Evolutionary conservation across 1,140 invertebrate genomes (phyloP).

Genomic region (Wiebesia pumilae): DNA sequence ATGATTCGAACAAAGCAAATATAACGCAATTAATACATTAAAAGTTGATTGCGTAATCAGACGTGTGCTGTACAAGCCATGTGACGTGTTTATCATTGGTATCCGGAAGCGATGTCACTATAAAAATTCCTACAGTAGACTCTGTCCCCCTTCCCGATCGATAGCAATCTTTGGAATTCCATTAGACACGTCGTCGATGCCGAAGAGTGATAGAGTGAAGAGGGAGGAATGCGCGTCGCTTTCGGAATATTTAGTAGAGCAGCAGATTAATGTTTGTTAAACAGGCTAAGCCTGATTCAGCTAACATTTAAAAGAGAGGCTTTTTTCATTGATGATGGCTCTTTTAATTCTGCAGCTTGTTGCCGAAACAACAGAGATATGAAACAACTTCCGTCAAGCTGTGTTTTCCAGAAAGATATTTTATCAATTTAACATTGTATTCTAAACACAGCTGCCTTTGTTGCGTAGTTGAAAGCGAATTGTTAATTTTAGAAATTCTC

Average conservation of each 20-base stretch:
- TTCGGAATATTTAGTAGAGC: neutral
- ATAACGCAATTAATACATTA: neutral
- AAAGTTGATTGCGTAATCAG: conserved; percentile 10
- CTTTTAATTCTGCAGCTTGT: neutral
- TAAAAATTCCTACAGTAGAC: neutral
- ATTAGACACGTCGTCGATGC: neutral
- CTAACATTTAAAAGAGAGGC: neutral
- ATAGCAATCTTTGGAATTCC: neutral
- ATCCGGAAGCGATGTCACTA: conserved; percentile 29
- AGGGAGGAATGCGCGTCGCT: neutral
- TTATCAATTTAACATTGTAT: conserved; percentile 42
- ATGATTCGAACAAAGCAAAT: neutral
- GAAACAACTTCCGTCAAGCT: conserved; percentile 20
- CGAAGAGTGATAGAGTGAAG: neutral
- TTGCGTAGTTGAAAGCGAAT: neutral
- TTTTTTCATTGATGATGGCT: neutral
- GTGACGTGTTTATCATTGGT: conserved; percentile 15
- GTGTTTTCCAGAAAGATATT: neutral
- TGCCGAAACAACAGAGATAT: neutral
- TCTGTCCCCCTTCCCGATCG: neutral
- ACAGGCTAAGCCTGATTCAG: neutral
- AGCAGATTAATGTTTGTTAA: neutral
- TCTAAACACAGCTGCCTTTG: conserved; percentile 26
- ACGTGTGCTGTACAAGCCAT: neutral
- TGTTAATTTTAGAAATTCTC: neutral